Base-by-base conservation (phyloP, 1,140 invertebrate species). In the Pissodes strobi region DNA sequence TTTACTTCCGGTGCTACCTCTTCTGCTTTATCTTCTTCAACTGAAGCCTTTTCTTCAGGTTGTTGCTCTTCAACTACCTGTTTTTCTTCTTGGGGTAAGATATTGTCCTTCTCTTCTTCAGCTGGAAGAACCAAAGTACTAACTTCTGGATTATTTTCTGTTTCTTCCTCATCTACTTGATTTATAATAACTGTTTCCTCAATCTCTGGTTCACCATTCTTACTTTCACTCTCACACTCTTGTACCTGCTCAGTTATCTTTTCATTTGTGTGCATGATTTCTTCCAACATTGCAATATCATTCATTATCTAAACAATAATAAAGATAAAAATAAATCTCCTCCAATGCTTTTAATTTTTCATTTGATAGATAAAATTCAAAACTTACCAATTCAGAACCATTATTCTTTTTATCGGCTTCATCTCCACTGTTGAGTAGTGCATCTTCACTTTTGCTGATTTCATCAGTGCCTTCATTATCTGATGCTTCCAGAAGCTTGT, bases 261-360 rank as follows among this genome's bases (percentile, higher is more conserved):
- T 49, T 49, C 45, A 18, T 60, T 27, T 23, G 19, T 39, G 15
- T 34, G 48, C 4, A 49, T 34, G 13, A 38, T 27, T 23, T 37
- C 51, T 55, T 62, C 48, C 13, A 62, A 15, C 59, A 62, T 62
- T 23, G 49, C 48, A 39, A 62, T n/a, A 39, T 62, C 59, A 45
- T 62, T 62, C 23, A 62, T 17, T 12, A 62, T 30, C 59, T 62
- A 25, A 30, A 51, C 9, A 27, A 27, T 27, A 27, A 9, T 27
- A 27, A 27, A 5, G 9, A 27, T 27, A 18, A 18, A 13, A 22
- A 21, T 48, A 48, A 48, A 48, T 21, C n/a, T n/a, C n/a, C n/a
- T n/a, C n/a, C n/a, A n/a, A n/a, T n/a, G n/a, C n/a, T n/a, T n/a
- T n/a, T n/a, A n/a, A 45, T 15, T 45, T 15, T 45, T 45, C 15